Evolutionary conservation across 2,888 invertebrate genomes (phyloP).

Genomic region (Meghimatium bilineatum): DNA sequence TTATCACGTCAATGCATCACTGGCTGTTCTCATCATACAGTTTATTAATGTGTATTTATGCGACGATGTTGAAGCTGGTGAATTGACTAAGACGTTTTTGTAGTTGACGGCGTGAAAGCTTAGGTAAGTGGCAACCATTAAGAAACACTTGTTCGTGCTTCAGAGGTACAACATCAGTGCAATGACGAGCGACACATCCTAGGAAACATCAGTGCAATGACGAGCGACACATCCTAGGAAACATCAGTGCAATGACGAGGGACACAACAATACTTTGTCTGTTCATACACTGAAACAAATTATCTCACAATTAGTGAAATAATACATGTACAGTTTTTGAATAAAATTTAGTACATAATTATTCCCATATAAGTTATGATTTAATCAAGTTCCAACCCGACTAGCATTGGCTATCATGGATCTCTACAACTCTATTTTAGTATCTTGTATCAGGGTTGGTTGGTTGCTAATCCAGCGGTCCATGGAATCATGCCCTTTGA

Average conservation of each 20-base stretch:
- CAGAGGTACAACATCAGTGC: background rate
- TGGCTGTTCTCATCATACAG: background rate
- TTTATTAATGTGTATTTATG: background rate
- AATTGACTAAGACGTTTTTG: background rate
- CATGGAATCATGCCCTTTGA: too few relatives aligned
- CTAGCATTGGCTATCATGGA: too few relatives aligned
- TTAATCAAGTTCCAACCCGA: too few relatives aligned
- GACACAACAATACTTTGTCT: too few relatives aligned
- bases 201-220: background rate
- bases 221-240: background rate
- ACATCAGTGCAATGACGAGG: background rate
- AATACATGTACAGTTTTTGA: too few relatives aligned
- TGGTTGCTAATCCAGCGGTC: too few relatives aligned
- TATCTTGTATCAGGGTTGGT: too few relatives aligned
- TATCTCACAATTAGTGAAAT: too few relatives aligned
- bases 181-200: background rate
- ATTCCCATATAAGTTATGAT: too few relatives aligned
- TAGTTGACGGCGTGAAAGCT: background rate
- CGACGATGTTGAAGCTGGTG: background rate
- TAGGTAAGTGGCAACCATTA: background rate
- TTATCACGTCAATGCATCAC: background rate
- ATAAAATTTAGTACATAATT: too few relatives aligned
- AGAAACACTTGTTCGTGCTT: background rate
- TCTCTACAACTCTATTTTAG: too few relatives aligned
- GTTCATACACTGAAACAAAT: too few relatives aligned